These are phyloP conservation scores for Amphiprion clarkii DNA, from an alignment of 2,797 vertebrate species.

Conservation along the genomic window DNA sequence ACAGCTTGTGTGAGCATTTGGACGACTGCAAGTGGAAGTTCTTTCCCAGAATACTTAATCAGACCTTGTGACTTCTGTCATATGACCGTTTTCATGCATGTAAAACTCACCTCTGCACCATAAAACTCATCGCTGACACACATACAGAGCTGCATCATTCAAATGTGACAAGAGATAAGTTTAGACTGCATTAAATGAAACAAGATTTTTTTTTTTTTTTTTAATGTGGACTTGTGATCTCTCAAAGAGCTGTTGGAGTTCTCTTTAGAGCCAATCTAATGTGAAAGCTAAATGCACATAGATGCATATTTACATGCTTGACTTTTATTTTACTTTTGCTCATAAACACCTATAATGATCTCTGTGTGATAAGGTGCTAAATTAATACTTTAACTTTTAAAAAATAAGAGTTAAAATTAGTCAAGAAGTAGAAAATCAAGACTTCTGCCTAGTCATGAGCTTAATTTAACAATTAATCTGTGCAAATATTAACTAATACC, in stretches of 20 bases:
- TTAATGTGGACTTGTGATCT: neutral
- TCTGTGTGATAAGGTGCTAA: no score
- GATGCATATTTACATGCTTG: no score
- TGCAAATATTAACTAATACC: neutral
- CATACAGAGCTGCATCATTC: neutral
- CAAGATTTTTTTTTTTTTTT: neutral
- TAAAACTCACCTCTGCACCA: neutral
- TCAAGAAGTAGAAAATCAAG: no score
- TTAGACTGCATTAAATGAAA: neutral
- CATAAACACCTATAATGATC: no score
- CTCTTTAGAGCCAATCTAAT: neutral
- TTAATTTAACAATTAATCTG: no score
- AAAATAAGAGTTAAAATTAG: no score
- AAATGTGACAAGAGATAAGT: neutral
- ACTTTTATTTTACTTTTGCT: no score
- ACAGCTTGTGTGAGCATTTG: constrained; percentile 20
- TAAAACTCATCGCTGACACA: constrained; percentile 14
- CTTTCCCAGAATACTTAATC: constrained; percentile 44
- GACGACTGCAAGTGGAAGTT: constrained; percentile 9
- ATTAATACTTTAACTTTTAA: no score
- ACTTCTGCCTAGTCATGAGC: no score
- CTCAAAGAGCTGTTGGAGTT: neutral
- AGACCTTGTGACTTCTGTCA: constrained; percentile 71
- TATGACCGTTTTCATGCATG: constrained; percentile 40
- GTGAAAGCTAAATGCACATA: no score